These are phyloP conservation scores for Propsilocerus akamusi DNA, from an alignment of 1,140 invertebrate species.

Conservation along the genomic window DNA sequence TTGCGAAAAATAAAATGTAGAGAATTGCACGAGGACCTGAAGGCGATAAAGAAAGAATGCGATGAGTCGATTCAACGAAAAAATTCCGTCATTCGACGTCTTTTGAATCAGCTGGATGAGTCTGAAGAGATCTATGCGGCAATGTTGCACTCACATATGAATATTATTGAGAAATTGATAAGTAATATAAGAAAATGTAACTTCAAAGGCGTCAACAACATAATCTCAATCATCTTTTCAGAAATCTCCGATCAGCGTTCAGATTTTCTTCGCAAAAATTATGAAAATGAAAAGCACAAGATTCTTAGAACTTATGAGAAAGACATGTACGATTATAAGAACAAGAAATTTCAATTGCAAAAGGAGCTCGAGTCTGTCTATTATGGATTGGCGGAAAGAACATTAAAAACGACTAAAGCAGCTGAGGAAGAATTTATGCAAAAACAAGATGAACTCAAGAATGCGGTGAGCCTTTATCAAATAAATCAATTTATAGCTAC, in stretches of 20 bases:
- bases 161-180: slow-evolving; percentile 43
- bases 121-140: slow-evolving; percentile 47
- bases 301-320: slow-evolving; percentile 27
- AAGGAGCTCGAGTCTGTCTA: slow-evolving; percentile 18
- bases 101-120: slow-evolving; percentile 41
- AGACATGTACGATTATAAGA: slow-evolving; percentile 23
- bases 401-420: slow-evolving; percentile 11
- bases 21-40: slow-evolving; percentile 44
- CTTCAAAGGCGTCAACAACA: background rate
- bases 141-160: slow-evolving; percentile 41
- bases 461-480: slow-evolving; percentile 21
- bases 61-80: slow-evolving; percentile 34
- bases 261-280: slow-evolving; percentile 31
- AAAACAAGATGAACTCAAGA: slow-evolving; percentile 26
- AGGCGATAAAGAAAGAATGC: slow-evolving; percentile 26
- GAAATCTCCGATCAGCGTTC: slow-evolving; percentile 27
- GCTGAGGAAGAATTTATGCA: slow-evolving; percentile 20
- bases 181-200: slow-evolving; percentile 24
- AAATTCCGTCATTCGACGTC: slow-evolving; percentile 37
- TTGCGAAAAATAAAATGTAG: slow-evolving; percentile 52
- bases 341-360: slow-evolving; percentile 21
- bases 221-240: slow-evolving; percentile 11
- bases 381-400: slow-evolving; percentile 17
- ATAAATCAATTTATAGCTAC: background rate
- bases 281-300: slow-evolving; percentile 28